A percentile compares a stretch with the other conserved stretches of the same genome.
phyloP scores from a whole-genome alignment of 2,888 invertebrate species.

The Eristalis pertinax region DNA sequence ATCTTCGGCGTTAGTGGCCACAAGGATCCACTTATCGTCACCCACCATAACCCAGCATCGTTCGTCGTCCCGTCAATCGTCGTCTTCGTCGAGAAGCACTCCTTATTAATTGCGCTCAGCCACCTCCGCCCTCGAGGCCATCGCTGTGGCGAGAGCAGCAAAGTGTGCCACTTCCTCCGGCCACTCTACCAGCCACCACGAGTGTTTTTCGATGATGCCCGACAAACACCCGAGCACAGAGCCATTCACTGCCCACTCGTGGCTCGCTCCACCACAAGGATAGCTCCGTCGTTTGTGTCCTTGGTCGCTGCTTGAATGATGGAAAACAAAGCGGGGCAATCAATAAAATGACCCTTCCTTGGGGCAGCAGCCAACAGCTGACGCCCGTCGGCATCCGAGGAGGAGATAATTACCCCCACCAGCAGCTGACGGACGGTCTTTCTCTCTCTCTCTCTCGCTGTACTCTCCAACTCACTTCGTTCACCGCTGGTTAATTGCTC shows the following conservation, averaged over 20 bases:
- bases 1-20: conserved; percentile 37
- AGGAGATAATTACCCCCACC: conserved; percentile 37
- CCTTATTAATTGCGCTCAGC: conserved; percentile 49
- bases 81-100: conserved; percentile 32
- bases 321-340: conserved; percentile 44
- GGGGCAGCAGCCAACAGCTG: neutral
- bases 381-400: conserved; percentile 6
- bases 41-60: neutral
- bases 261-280: conserved; percentile 44
- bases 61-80: conserved; percentile 22
- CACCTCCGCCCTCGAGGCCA: neutral
- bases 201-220: conserved; percentile 51
- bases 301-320: conserved; percentile 39
- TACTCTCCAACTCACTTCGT: neutral
- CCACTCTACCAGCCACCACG: conserved; percentile 60
- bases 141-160: conserved; percentile 18
- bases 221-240: conserved; percentile 28
- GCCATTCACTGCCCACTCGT: conserved; percentile 46
- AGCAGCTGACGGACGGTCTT: neutral
- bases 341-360: conserved; percentile 57
- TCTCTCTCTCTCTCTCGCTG: too few species aligned
- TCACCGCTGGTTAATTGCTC: conserved; percentile 49
- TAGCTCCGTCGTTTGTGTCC: conserved; percentile 7
- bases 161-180: conserved; percentile 49
- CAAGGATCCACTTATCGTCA: conserved; percentile 27